Conservation (phyloP, 1,140 invertebrate genomes). For the Trichoplusia ni region DNA sequence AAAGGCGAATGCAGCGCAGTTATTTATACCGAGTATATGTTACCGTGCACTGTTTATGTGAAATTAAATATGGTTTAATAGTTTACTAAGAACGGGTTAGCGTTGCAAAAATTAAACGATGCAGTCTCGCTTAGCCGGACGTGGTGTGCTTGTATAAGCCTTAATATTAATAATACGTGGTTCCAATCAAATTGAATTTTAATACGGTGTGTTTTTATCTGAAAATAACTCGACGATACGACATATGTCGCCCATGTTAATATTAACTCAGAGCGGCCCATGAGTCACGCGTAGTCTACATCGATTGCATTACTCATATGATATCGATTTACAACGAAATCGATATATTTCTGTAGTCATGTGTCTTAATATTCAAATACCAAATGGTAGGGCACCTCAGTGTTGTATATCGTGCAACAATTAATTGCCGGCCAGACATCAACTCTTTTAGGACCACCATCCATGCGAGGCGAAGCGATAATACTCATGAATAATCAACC, state of each 20-base stretch:
- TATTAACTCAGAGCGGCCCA: too few relatives aligned
- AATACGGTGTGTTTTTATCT: too few relatives aligned
- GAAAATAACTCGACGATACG: too few relatives aligned
- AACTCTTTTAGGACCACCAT: conserved; percentile 39
- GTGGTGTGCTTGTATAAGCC: conserved; percentile 9
- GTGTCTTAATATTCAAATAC: conserved; percentile 47
- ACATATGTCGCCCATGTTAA: too few relatives aligned
- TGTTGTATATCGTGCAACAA: conserved; percentile 72
- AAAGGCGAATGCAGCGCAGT: conserved; percentile 58
- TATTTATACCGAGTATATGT: conserved; percentile 73
- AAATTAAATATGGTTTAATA: conserved; percentile 80
- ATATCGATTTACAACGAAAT: conserved; percentile 15
- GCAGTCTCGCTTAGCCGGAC: conserved; percentile 29
- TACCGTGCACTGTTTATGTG: conserved; percentile 73
- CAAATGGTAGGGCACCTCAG: conserved; percentile 46
- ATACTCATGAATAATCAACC: conserved; percentile 33
- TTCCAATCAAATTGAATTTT: conserved; percentile 2
- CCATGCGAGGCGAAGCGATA: conserved; percentile 55
- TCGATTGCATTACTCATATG: conserved; percentile 17
- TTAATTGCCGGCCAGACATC: conserved; percentile 69
- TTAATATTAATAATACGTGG: not conserved
- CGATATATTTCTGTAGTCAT: conserved; percentile 21
- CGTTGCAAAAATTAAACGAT: conserved; percentile 55
- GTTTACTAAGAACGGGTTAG: conserved; percentile 73
- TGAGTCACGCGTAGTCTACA: too few relatives aligned